Base-by-base conservation (phyloP, 2,888 invertebrate genomes). In the Macrosoma leucophasiata region DNA sequence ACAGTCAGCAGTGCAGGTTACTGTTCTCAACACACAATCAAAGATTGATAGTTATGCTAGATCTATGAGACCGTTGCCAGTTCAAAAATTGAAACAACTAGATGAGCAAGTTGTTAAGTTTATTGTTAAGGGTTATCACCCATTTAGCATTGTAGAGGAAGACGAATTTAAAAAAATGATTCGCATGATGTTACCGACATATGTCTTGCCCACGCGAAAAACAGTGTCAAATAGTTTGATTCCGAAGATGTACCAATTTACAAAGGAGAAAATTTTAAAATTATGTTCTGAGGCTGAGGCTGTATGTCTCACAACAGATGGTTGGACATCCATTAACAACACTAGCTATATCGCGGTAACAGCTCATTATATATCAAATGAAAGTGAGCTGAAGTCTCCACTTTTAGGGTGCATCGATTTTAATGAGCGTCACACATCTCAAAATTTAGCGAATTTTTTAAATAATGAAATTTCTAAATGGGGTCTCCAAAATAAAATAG, bases 191-290 rank as follows among this genome's bases (percentile, higher is more conserved):
- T 34, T 21, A n/a, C 32, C 36, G 1, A 13, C 25, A 2, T 44
- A 41, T 9, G 19, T n/a, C 6, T 21, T 41, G 7, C 44, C 39
- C 1, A 44, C 41, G 4, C 19, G 44, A 6, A 41, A 44, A 34
- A 41, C 36, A 7, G 22, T 37, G 2, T 25, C 32, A 3, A 12
- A 37, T 10, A 25, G 24, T 13, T 18, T 27, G 12, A 20, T 28
- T 11, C 14, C 28, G n/a, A 33, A 27, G 28, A 13, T 25, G n/a
- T 25, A 24, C 13, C 19, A 32, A 24, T 18, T 17, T 18, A 12
- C n/a, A 11, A 13, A 15, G 6, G 13, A 13, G 2, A 22, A n/a
- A 22, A 5, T n/a, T 1, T 6, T 7, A 9, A 10, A 22, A 1
- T 11, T 2, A 12, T n/a, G 10, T 2, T 2, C 10, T 11, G 9